Evolutionary conservation across 2,113 vertebrate species (phyloP).

Genomic region (Nerophis ophidion): DNA sequence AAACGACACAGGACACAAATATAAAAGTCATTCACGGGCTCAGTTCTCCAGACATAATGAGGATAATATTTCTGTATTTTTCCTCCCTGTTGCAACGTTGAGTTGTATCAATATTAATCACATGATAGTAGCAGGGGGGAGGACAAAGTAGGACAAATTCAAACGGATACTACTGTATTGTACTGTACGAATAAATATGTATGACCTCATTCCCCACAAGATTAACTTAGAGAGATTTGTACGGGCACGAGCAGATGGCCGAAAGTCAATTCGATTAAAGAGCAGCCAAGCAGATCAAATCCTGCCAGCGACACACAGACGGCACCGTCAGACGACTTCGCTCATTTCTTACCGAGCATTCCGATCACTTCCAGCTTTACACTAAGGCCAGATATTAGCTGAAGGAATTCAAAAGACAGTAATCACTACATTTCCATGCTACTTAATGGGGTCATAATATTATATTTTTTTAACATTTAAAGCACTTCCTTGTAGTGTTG

Average conservation of each 20-base stretch:
- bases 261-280: slow-evolving; percentile 25
- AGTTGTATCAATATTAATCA: slow-evolving; percentile 20
- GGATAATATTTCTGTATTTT: slow-evolving; percentile 15
- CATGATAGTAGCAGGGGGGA: slow-evolving; percentile 4
- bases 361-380: too few species aligned
- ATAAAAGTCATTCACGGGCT: slow-evolving; percentile 10
- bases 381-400: too few species aligned
- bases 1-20: slow-evolving; percentile 1
- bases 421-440: too few species aligned
- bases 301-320: slow-evolving; percentile 9
- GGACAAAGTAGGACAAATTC: slow-evolving; percentile 31
- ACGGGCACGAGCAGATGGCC: slow-evolving; percentile 9
- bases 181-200: neutral
- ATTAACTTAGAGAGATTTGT: slow-evolving; percentile 20
- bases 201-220: slow-evolving; percentile 15
- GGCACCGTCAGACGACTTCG: too few species aligned
- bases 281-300: neutral
- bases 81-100: neutral
- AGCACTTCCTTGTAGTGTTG: too few species aligned
- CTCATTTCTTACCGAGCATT: too few species aligned
- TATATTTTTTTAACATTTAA: too few species aligned
- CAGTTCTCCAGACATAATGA: slow-evolving; percentile 21
- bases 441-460: too few species aligned
- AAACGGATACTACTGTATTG: neutral
- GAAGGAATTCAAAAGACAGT: too few species aligned